Conservation (phyloP, 2,888 invertebrate genomes). For the Sinotaia quadrata region DNA sequence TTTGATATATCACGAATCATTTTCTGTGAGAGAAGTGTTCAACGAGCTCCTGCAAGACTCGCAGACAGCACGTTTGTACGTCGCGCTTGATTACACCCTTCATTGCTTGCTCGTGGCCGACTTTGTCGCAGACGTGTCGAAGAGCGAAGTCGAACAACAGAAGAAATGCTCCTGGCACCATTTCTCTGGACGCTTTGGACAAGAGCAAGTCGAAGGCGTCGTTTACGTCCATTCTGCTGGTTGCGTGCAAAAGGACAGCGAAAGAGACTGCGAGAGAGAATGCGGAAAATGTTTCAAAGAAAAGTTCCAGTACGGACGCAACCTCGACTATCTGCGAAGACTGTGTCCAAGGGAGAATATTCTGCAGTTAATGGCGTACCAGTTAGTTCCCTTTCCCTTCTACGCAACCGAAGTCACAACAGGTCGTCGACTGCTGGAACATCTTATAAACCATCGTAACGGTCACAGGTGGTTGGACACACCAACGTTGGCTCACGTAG, state of each 20-base stretch:
- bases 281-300: neutral
- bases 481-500: slow-evolving; percentile 7
- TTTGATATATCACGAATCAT: slow-evolving; percentile 14
- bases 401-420: slow-evolving; percentile 16
- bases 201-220: neutral
- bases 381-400: slow-evolving; percentile 11
- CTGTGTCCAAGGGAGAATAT: neutral
- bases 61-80: neutral
- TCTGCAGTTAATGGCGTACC: slow-evolving; percentile 17
- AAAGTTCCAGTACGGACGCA: neutral
- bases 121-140: neutral
- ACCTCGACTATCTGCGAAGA: slow-evolving; percentile 11
- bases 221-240: slow-evolving; percentile 1
- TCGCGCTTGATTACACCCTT: neutral
- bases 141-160: no score
- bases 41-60: neutral
- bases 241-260: slow-evolving; percentile 1
- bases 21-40: slow-evolving; percentile 2
- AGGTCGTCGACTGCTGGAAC: slow-evolving; percentile 10
- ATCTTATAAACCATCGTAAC: slow-evolving; percentile 16
- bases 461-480: slow-evolving; percentile 17
- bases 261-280: neutral
- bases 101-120: slow-evolving; percentile 11
- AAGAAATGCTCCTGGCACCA: slow-evolving; percentile 16
- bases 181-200: neutral